These are phyloP conservation scores for Enteromius paludinosus DNA, from an alignment of 2,797 vertebrate species.

Conservation along the genomic window DNA sequence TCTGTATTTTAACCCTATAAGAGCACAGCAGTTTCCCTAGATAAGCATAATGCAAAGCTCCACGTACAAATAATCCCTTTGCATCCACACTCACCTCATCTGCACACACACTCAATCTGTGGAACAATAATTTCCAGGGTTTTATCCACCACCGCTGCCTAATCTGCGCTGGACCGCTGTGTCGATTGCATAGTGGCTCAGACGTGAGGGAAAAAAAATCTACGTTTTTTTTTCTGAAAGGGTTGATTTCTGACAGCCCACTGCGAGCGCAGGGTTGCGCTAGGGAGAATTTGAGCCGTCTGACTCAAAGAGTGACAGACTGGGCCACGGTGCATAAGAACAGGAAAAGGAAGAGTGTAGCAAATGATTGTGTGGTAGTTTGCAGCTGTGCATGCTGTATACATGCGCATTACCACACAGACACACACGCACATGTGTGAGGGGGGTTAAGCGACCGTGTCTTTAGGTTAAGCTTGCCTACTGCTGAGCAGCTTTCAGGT, in stretches of 20 bases:
- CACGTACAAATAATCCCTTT: slow-evolving; percentile 25
- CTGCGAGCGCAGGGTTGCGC: not conserved
- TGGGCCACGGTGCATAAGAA: not conserved
- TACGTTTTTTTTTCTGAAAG: slow-evolving; percentile 10
- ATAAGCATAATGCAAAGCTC: slow-evolving; percentile 22
- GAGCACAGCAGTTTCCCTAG: not conserved
- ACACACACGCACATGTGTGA: slow-evolving; percentile 18
- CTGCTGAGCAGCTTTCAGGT: slow-evolving; percentile 43
- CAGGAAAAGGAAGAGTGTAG: slow-evolving; percentile 59
- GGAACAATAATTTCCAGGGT: slow-evolving; percentile 29
- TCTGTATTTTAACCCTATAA: not conserved
- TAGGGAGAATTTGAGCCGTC: slow-evolving; percentile 6
- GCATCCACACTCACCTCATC: slow-evolving; percentile 40
- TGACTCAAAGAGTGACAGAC: not conserved
- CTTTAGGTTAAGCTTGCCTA: slow-evolving; percentile 37
- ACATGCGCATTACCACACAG: slow-evolving; percentile 1
- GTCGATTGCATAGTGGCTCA: not conserved
- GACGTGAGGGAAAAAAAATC: not conserved
- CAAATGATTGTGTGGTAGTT: not conserved
- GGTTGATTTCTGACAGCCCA: slow-evolving; percentile 23
- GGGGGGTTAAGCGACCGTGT: slow-evolving; percentile 14
- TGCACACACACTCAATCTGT: slow-evolving; percentile 29
- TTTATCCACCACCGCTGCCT: slow-evolving; percentile 43
- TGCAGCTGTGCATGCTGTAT: slow-evolving; percentile 56
- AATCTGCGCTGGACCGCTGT: slow-evolving; percentile 28